Evolutionary conservation across 1,140 invertebrate genomes (phyloP).

Genomic region (Apis laboriosa): DNA sequence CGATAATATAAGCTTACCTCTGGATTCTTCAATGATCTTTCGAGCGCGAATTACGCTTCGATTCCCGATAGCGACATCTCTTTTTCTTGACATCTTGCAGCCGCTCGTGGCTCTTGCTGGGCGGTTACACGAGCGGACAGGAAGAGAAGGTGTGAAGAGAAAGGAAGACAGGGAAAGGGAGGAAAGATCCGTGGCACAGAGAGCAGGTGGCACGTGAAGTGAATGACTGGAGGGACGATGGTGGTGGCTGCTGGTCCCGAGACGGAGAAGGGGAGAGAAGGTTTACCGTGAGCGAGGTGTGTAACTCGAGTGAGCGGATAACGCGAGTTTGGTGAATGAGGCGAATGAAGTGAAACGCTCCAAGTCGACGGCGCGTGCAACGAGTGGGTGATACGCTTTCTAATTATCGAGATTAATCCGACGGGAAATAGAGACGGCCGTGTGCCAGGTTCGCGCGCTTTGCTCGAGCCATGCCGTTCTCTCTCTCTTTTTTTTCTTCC

Average conservation of each 20-base stretch:
- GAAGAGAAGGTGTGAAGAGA: background rate
- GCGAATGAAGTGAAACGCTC: slow-evolving; percentile 74
- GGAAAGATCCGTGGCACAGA: slow-evolving; percentile 19
- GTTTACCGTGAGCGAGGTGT: slow-evolving; percentile 57
- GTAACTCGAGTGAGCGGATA: slow-evolving; percentile 70
- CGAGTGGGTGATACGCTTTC: slow-evolving; percentile 74
- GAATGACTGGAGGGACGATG: slow-evolving; percentile 60
- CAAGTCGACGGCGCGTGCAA: slow-evolving; percentile 72
- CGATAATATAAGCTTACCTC: background rate
- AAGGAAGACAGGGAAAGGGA: background rate
- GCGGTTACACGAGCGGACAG: slow-evolving; percentile 5
- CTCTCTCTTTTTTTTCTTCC: background rate
- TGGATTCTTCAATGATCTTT: slow-evolving; percentile 20
- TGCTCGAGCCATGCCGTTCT: background rate
- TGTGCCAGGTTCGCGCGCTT: slow-evolving; percentile 43
- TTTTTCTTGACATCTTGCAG: slow-evolving; percentile 41
- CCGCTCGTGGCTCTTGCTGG: slow-evolving; percentile 5
- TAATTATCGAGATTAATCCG: slow-evolving; percentile 74
- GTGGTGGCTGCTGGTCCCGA: slow-evolving; percentile 36
- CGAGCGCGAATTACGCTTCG: slow-evolving; percentile 43
- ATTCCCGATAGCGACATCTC: slow-evolving; percentile 31
- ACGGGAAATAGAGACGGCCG: slow-evolving; percentile 54
- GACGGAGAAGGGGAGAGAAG: slow-evolving; percentile 38
- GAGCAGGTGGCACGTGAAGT: slow-evolving; percentile 61
- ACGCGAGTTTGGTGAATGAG: slow-evolving; percentile 72